Conservation (phyloP, 2,113 vertebrate species). For the Galbula dea region DNA sequence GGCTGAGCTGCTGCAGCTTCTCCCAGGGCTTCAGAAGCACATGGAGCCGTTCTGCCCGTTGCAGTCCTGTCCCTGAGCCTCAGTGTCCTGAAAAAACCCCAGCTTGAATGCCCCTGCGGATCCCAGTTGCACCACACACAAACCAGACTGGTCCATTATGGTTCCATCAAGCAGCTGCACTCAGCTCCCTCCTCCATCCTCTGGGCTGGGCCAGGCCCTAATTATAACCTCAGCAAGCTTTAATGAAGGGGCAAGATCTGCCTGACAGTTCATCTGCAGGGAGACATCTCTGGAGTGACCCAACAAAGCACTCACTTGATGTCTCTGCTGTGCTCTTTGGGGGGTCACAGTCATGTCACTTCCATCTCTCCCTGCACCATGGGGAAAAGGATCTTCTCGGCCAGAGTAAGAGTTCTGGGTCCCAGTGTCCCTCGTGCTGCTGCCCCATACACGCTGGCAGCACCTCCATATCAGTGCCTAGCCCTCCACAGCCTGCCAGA, state of each 20-base stretch:
- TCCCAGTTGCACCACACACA: background rate
- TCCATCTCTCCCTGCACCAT: rapidly evolving
- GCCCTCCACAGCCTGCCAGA: background rate
- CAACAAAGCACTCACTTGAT: rapidly evolving
- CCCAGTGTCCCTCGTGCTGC: rapidly evolving
- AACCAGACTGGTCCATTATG: rapidly evolving
- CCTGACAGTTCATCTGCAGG: rapidly evolving
- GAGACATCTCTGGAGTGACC: rapidly evolving
- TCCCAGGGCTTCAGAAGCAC: background rate
- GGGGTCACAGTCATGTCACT: background rate
- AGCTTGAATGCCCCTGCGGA: rapidly evolving
- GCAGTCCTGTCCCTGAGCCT: background rate
- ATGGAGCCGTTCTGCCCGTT: rapidly evolving
- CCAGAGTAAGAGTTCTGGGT: too few relatives aligned
- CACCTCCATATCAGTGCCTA: background rate
- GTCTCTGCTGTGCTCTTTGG: background rate
- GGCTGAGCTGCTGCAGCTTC: background rate
- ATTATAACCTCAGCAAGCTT: background rate
- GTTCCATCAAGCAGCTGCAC: background rate
- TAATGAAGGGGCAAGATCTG: rapidly evolving
- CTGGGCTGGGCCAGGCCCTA: background rate
- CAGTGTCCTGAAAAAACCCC: background rate
- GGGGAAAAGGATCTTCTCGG: background rate
- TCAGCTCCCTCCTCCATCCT: background rate
- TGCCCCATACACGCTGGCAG: rapidly evolving